Conservation (phyloP, 2,113 vertebrate genomes). For the Macquaria ambigua region DNA sequence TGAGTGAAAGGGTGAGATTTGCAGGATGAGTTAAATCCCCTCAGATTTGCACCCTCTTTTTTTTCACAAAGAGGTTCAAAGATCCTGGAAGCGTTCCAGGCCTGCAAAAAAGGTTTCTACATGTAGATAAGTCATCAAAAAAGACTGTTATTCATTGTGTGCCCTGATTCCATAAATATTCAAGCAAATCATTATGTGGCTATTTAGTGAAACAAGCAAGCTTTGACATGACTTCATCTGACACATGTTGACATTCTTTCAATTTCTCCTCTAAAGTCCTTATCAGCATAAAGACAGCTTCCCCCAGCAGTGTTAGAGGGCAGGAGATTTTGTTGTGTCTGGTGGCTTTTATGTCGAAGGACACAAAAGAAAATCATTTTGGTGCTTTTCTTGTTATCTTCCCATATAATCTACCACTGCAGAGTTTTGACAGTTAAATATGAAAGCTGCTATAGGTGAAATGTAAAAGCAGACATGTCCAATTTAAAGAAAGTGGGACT, state of each 20-base stretch:
- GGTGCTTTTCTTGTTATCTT: background rate
- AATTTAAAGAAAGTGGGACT: background rate
- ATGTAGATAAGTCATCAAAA: slow-evolving; percentile 16
- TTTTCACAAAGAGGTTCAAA: slow-evolving; percentile 32
- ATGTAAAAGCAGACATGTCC: background rate
- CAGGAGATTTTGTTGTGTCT: slow-evolving; percentile 68
- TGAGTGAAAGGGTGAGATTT: background rate
- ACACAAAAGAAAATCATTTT: slow-evolving; percentile 1
- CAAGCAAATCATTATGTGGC: background rate
- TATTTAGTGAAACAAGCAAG: slow-evolving; percentile 45
- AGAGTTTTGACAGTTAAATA: slow-evolving; percentile 5
- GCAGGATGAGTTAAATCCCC: slow-evolving; percentile 33
- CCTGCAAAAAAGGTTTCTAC: slow-evolving; percentile 32
- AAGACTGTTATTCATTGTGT: background rate
- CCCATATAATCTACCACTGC: background rate
- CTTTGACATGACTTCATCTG: slow-evolving; percentile 56
- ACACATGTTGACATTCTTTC: slow-evolving; percentile 70
- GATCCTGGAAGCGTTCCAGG: slow-evolving; percentile 3
- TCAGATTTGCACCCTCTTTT: slow-evolving; percentile 13
- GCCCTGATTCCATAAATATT: slow-evolving; percentile 8
- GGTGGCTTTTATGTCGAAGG: slow-evolving; percentile 17
- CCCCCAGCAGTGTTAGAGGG: slow-evolving; percentile 5
- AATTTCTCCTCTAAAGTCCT: slow-evolving; percentile 18
- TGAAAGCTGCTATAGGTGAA: background rate
- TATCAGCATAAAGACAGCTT: slow-evolving; percentile 41